Base-by-base conservation (phyloP, 2,888 invertebrate genomes). In the Timandra comae region DNA sequence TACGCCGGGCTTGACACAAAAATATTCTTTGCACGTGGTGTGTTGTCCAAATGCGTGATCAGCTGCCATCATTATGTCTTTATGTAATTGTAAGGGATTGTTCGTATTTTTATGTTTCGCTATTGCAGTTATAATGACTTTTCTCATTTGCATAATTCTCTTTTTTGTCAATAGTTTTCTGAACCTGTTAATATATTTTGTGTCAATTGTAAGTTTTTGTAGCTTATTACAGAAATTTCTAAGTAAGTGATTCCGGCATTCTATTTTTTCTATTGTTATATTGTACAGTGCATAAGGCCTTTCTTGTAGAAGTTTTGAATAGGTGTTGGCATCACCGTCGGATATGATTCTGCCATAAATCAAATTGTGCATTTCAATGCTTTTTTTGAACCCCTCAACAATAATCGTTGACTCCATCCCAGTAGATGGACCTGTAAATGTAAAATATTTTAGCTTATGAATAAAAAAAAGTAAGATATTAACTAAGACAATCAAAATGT, bases 341-440 rank as follows among this genome's bases (percentile, higher is more conserved):
- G 33, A 22, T 33, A 27, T 1, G 33, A 3, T 4, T 23, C 21
- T 12, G 29, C n/a, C n/a, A n/a, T n/a, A n/a, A n/a, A n/a, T n/a
- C n/a, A n/a, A n/a, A n/a, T n/a, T n/a, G n/a, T n/a, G 26, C 19
- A 9, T 13, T 16, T 29, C 27, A 3, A 37, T 8, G 12, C 25
- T 25, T 8, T 21, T 7, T 12, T 37, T 32, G 12, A 37, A 37
- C 7, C 27, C 33, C 7, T 37, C 32, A 0, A 31, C 12, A 9
- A 39, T 12, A 12, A 39, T 39, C 3, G 26, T 29, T 2, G 35
- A 24, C 19, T 39, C 35, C 39, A 39, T 39, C 10, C 32, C 35
- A 12, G 29, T 34, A 11, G 39, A 35, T 2, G 35, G 5, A 13
- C 9, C 9, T n/a, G n/a, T n/a, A n/a, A n/a, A n/a, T n/a, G n/a